These are phyloP conservation scores for Chloroclystis v-ata DNA, from an alignment of 2,888 invertebrate genomes.

Conservation along the genomic window DNA sequence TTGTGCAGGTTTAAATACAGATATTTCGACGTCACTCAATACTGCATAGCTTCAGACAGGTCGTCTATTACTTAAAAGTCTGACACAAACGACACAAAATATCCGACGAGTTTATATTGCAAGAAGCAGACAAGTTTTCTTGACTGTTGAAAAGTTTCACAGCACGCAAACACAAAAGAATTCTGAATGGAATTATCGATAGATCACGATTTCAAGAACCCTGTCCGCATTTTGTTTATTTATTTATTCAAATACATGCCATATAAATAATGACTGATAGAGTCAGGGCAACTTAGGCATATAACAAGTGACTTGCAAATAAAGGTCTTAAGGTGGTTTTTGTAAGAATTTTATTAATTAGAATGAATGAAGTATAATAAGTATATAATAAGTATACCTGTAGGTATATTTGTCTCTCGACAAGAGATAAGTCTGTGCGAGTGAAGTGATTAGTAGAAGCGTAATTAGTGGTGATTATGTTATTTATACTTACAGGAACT, in stretches of 20 bases:
- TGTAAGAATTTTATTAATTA: too few relatives aligned
- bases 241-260: neutral
- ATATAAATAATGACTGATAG: too few relatives aligned
- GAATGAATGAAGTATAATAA: too few relatives aligned
- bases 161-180: conserved; percentile 1
- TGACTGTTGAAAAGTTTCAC: neutral
- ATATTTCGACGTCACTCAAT: neutral
- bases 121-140: neutral
- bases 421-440: too few relatives aligned
- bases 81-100: neutral
- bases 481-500: too few relatives aligned
- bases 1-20: neutral
- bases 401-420: too few relatives aligned
- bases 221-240: neutral
- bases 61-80: neutral
- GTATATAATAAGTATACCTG: too few relatives aligned
- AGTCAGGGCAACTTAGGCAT: too few relatives aligned
- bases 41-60: conserved; percentile 1
- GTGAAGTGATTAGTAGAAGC: too few relatives aligned
- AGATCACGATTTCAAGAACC: neutral
- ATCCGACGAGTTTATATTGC: neutral
- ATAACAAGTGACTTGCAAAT: too few relatives aligned
- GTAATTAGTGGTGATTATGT: too few relatives aligned
- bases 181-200: neutral
- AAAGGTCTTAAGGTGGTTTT: too few relatives aligned